Percentiles rank a stretch among this genome's conserved stretches.
Conservation (phyloP, 2,113 vertebrate species). For the Cephalopterus ornatus region DNA sequence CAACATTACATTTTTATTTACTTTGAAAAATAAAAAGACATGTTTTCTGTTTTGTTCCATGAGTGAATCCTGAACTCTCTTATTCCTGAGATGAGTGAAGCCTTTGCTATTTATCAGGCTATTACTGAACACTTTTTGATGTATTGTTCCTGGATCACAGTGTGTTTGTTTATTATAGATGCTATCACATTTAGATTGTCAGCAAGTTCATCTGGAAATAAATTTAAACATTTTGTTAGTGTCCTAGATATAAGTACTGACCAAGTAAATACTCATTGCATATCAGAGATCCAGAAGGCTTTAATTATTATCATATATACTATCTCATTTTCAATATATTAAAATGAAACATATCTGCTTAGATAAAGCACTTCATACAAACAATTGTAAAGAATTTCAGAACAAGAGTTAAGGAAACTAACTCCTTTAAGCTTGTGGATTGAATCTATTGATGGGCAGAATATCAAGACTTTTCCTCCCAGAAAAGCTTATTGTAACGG, state of each 20-base stretch:
- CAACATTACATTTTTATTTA: not conserved
- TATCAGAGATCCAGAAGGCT: not conserved
- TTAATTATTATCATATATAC: conserved; percentile 44
- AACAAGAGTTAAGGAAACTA: not conserved
- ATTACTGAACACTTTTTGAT: not conserved
- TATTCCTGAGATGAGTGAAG: not conserved
- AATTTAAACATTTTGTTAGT: not conserved
- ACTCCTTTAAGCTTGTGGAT: not conserved
- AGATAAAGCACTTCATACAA: not conserved
- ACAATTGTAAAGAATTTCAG: not conserved
- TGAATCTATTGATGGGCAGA: not conserved
- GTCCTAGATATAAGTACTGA: not conserved
- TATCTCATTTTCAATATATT: conserved; percentile 6
- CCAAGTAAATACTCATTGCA: not conserved
- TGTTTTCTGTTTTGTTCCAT: not conserved
- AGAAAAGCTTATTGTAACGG: too few relatives aligned
- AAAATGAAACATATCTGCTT: conserved; percentile 19
- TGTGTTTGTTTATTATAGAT: not conserved
- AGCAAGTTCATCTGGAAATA: not conserved
- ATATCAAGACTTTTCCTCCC: not conserved
- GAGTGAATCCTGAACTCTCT: not conserved
- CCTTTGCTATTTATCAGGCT: not conserved
- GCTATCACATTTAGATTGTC: not conserved
- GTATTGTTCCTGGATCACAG: not conserved
- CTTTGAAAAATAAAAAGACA: not conserved